Base-by-base conservation (phyloP, 2,113 vertebrate species). In the Dasyprocta punctata region DNA sequence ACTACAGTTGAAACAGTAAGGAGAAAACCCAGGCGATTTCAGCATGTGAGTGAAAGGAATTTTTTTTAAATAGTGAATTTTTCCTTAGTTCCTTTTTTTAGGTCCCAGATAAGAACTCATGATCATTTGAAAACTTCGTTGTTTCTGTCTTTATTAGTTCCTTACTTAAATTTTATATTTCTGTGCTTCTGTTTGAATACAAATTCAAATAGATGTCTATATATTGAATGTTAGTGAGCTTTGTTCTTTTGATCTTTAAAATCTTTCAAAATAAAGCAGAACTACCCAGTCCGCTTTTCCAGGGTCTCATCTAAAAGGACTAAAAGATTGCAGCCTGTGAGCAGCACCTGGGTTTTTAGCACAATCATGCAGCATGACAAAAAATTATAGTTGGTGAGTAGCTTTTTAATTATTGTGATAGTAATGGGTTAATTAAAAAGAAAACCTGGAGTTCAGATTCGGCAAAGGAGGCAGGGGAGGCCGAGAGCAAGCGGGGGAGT, bases 61-160 rank as follows among this genome's bases (percentile, higher is more conserved):
- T 73, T 96, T 96, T 97, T 94, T 80, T 47, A 94, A 90, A 61
- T 80, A 71, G 47, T 78, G 22, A 86, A 24, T 86, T 92, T 94
- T 84, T 89, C 93, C 11, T 54, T 95, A 65, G 65, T 47, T 52
- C 91, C 80, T 49, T 47, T 52, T 91, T 91, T 82, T 86, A 96
- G 98, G 98, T 99, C 98, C 99, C 98, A 98, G 98, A 98, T 98
- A 98, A 99, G 98, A 98, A 97, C 97, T 99, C 98, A 98, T 98
- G 98, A 98, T 98, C 98, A 98, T 98, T 99, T 92, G 98, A 99
- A 98, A 98, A 98, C 97, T 98, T 98, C 98, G 98, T 98, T 97
- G 92, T 97, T 82, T 88, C 92, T 96, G 38, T 97, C 71, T 97
- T 49, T 75, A 80, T 96, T 97, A 97, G 85, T 92, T 97, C 96